phyloP scores from a whole-genome alignment of 2,113 vertebrate genomes.

The Platichthys stellatus region DNA sequence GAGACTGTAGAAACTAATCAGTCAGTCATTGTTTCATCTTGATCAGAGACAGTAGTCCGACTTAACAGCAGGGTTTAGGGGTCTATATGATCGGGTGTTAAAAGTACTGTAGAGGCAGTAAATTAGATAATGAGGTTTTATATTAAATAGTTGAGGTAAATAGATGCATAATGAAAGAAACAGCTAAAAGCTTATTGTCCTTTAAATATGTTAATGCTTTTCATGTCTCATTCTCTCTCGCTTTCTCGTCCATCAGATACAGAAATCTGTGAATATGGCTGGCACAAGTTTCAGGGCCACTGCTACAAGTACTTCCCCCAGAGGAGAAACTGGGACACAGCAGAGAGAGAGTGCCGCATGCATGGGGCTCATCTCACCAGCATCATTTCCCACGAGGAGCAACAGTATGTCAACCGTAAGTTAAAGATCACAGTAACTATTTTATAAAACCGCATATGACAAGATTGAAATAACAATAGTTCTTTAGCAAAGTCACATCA shows the following conservation, averaged over 20 bases:
- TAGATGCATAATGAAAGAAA: background rate
- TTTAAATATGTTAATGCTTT: background rate
- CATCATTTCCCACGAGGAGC: constrained; percentile 92
- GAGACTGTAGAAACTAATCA: background rate
- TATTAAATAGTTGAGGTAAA: background rate
- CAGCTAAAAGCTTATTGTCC: background rate
- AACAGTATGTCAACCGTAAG: constrained; percentile 95
- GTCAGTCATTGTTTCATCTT: too few species aligned
- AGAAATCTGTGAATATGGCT: constrained; percentile 92
- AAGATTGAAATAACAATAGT: background rate
- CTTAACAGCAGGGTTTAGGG: too few species aligned
- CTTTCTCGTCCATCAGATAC: constrained; percentile 84
- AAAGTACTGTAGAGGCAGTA: background rate
- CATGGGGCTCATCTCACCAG: constrained; percentile 93
- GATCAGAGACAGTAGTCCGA: too few species aligned
- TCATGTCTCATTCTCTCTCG: constrained; percentile 7
- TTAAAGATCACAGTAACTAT: constrained; percentile 34
- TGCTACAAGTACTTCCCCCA: constrained; percentile 96
- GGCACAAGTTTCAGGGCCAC: constrained; percentile 98
- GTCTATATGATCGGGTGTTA: too few species aligned
- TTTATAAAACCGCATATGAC: background rate
- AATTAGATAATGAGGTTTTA: background rate
- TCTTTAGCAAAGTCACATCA: background rate
- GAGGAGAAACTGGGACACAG: constrained; percentile 93
- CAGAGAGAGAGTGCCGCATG: constrained; percentile 95